phyloP scores from a whole-genome alignment of 1,140 invertebrate species.

The Diplogasteroides magnus region DNA sequence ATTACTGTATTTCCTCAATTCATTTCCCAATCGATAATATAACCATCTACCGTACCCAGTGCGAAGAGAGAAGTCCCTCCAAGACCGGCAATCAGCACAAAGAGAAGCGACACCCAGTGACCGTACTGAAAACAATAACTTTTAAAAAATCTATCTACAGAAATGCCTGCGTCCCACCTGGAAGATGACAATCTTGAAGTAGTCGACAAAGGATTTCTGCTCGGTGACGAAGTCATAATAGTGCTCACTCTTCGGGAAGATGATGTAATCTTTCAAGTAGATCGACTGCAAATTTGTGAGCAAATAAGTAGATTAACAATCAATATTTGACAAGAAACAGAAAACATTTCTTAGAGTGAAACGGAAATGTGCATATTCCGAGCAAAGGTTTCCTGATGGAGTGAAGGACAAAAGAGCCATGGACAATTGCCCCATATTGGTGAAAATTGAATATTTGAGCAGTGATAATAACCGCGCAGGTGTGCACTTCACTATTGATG shows the following conservation, averaged over 20 bases:
- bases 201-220: constrained; percentile 51
- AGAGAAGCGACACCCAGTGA: constrained; percentile 52
- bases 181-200: constrained; percentile 6
- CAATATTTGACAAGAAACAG: too few relatives aligned
- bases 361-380: too few relatives aligned
- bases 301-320: too few relatives aligned
- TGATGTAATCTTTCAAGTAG: constrained; percentile 36
- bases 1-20: too few relatives aligned
- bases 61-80: constrained; percentile 54
- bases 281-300: constrained; percentile 35
- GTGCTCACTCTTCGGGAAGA: constrained; percentile 41
- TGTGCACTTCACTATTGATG: too few relatives aligned
- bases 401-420: too few relatives aligned
- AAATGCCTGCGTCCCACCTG: neutral
- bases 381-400: too few relatives aligned
- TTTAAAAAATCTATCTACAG: constrained; percentile 27
- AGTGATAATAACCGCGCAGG: too few relatives aligned
- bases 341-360: too few relatives aligned
- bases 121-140: constrained; percentile 48
- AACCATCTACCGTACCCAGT: constrained; percentile 30
- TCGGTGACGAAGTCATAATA: constrained; percentile 48
- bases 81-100: constrained; percentile 46
- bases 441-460: too few relatives aligned
- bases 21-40: constrained; percentile 3
- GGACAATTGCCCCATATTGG: too few relatives aligned